Base-by-base conservation (phyloP, 2,888 invertebrate species). In the Monopis laevigella region DNA sequence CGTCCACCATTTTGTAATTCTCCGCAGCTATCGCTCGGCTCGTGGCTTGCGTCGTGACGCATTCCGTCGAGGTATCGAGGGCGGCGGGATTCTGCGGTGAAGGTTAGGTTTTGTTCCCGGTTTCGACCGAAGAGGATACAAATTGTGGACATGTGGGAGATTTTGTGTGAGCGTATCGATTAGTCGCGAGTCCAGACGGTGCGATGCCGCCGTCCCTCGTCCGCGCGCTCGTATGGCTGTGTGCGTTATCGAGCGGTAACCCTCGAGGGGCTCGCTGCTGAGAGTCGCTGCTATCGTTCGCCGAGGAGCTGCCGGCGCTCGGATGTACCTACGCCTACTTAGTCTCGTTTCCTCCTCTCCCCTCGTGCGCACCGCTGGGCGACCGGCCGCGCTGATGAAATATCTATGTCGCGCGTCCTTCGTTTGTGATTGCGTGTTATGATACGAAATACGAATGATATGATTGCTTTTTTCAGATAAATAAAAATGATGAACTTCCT, bases 401-500 rank as follows among this genome's bases (percentile, higher is more conserved):
- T 32, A 32, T 32, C 17, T 14, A 17, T 10, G 18, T 17, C 32
- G 32, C 61, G 65, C 62, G 69, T 57, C 65, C 63, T 68, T 62
- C 62, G 58, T 67, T 51, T 47, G 62, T 69, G 68, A 73, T 68
- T 71, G 62, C 68, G 70, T 74, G 67, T 72, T 66, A 62, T 28
- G 4, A 6, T n/a, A 11, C 12, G 29, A 4, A 29, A 7, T 29
- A 32, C 17, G 32, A 32, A 32, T 32, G 17, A 17, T 16, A 32
- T 32, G 32, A 32, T 32, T 46, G 36, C 12, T 21, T 63, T 66
- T 83, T 82, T 55, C 82, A 88, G 88, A 84, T 88, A 62, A 77
- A 66, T 51, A 63, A 77, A 52, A 75, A 81, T 62, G 88, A 89
- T 64, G 85, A 82, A 55, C 58, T 88, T 58, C 84, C 88, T 16